A percentile compares a stretch with the other conserved stretches of the same genome.
Evolutionary conservation across 1,140 invertebrate genomes (phyloP).

Genomic region (Trichogramma pretiosum): DNA sequence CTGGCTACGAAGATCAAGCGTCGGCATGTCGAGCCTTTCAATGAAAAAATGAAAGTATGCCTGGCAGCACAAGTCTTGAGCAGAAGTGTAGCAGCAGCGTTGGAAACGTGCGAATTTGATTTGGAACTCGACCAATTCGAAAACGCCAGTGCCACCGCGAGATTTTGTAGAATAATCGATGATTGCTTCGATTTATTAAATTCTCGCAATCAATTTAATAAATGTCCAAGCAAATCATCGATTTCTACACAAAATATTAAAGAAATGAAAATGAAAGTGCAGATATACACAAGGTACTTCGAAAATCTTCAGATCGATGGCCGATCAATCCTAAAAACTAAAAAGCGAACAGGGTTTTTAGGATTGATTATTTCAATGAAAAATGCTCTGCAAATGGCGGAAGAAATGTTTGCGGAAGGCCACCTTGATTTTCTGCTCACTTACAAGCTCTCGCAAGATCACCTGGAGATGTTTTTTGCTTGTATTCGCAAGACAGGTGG

Average conservation of each 20-base stretch:
- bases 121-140: not conserved
- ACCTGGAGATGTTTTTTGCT: slow-evolving; percentile 4
- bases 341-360: not conserved
- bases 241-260: not conserved
- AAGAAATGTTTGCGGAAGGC: not conserved
- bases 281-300: not conserved
- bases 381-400: not conserved
- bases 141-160: not conserved
- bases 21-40: slow-evolving; percentile 7
- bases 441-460: slow-evolving; percentile 1
- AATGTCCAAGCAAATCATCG: not conserved
- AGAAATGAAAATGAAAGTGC: not conserved
- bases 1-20: slow-evolving; percentile 16
- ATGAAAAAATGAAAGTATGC: slow-evolving; percentile 23
- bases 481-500: not conserved
- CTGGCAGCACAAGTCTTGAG: slow-evolving; percentile 23
- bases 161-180: not conserved
- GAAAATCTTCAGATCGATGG: not conserved
- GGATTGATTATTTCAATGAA: not conserved
- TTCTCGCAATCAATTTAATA: not conserved
- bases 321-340: not conserved
- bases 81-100: slow-evolving; percentile 7
- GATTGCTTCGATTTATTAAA: slow-evolving; percentile 2
- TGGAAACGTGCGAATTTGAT: not conserved
- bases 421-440: not conserved